Base-by-base conservation (phyloP, 1,140 invertebrate genomes). In the Oscheius sp. region DNA sequence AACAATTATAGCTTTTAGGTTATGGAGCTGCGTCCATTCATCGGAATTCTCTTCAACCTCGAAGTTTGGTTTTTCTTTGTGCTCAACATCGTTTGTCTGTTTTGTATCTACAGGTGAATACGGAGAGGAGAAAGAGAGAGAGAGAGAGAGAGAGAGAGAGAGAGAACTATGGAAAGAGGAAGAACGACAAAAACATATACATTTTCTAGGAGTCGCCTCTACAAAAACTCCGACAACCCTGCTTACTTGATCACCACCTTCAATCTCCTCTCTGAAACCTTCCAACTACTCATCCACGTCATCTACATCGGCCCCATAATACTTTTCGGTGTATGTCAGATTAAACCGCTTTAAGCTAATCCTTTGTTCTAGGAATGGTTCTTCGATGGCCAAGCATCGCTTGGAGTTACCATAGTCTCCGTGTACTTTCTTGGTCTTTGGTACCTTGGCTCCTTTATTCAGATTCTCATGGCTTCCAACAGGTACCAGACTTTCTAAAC, bases 381-480 rank as follows among this genome's bases (percentile, higher is more conserved):
- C 49, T 55, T 55, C 23, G 49, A 55, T 7, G 49, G 49, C 15
- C 49, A 55, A 23, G 49, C 7, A 7, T 55, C 49, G 49, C 49
- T 55, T 7, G 49, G 49, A 23, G 49, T 55, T 7, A 55, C 49
- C 23, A 26, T 55, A 7, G 49, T 55, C 15, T 15, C 49, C 49
- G 28, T 26, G 7, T 55, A 26, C 15, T 55, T 55, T 55, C 23
- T 55, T 13, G 49, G 49, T 4, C 28, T 55, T 26, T 55, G 49
- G 49, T 55, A 55, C 23, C 49, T 55, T 7, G 49, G 49, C 7
- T 55, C 49, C 7, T 55, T 55, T 23, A 55, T 55, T 23, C 49
- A 55, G 49, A 26, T 55, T 55, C 49, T 55, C 7, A 55, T 55
- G 49, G 49, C 49, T 23, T 15, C 49, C 23, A 55, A 55, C 49